Conservation (phyloP, 2,888 invertebrate genomes). For the Chymomyza caudatula region DNA sequence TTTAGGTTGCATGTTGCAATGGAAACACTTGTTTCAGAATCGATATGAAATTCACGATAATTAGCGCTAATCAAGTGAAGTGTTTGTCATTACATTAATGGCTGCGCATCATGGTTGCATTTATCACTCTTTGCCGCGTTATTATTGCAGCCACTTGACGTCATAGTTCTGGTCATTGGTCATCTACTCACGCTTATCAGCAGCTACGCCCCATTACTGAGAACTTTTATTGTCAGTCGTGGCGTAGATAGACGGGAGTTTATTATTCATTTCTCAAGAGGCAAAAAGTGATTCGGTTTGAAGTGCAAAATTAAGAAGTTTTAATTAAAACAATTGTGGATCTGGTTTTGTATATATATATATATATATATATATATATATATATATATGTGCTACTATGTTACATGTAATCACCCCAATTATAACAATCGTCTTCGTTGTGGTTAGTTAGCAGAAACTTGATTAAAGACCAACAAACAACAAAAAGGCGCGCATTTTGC, state of each 20-base stretch:
- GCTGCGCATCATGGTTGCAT: neutral
- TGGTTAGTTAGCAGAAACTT: no score
- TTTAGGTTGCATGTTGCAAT: neutral
- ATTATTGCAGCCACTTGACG: neutral
- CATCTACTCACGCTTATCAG: neutral
- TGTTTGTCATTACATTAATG: neutral
- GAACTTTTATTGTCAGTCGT: no score
- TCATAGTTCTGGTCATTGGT: neutral
- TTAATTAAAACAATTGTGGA: no score
- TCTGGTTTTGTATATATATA: neutral
- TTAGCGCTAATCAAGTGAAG: neutral
- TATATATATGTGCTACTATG: no score
- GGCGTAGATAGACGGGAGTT: no score
- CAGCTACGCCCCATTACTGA: slow-evolving; percentile 1
- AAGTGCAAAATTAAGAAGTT: neutral
- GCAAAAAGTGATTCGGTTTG: no score
- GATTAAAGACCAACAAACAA: no score
- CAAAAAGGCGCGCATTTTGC: no score
- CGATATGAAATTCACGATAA: neutral
- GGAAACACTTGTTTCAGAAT: neutral
- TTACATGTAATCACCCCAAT: no score
- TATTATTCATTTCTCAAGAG: no score
- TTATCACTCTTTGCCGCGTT: no score
- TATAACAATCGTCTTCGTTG: no score
- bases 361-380: slow-evolving; percentile 1